Percentiles rank a stretch among this genome's conserved stretches.
Conservation (phyloP, 2,797 vertebrate genomes). For the Anolis apletophallus region DNA sequence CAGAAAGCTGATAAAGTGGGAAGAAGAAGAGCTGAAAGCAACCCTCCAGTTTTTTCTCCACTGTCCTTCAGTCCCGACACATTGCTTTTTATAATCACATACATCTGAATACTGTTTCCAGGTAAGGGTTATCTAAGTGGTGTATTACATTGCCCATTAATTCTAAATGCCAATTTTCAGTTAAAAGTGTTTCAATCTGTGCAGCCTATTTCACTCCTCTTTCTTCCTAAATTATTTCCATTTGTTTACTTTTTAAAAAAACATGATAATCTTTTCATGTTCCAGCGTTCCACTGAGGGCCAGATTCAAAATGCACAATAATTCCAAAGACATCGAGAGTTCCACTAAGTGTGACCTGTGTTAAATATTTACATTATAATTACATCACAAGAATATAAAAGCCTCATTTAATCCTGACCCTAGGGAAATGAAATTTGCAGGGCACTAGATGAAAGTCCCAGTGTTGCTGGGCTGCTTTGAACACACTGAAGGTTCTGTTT, state of each 20-base stretch:
- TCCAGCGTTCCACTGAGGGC: slow-evolving; percentile 40
- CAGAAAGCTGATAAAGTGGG: background rate
- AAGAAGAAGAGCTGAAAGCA: background rate
- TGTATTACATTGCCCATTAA: background rate
- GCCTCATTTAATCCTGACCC: slow-evolving; percentile 80
- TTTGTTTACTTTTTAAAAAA: slow-evolving; percentile 14
- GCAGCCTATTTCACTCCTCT: slow-evolving; percentile 40
- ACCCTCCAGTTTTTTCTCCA: background rate
- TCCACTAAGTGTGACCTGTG: slow-evolving; percentile 76
- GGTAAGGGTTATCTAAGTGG: slow-evolving; percentile 23
- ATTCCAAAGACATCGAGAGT: slow-evolving; percentile 73
- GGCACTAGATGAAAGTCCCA: slow-evolving; percentile 73
- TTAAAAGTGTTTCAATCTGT: slow-evolving; percentile 36
- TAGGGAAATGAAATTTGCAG: slow-evolving; percentile 76
- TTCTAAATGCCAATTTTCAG: slow-evolving; percentile 29
- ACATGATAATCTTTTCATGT: slow-evolving; percentile 54
- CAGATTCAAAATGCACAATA: slow-evolving; percentile 60
- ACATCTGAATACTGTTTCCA: slow-evolving; percentile 9
- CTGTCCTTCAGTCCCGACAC: background rate
- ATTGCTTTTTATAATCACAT: background rate
- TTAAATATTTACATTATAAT: slow-evolving; percentile 84
- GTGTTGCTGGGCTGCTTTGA: slow-evolving; percentile 58
- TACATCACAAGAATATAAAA: slow-evolving; percentile 80
- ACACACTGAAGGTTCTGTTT: slow-evolving; percentile 63
- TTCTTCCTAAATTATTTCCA: background rate